Percentiles rank a stretch among this genome's conserved stretches.
These are phyloP conservation scores for Apostichopus leukothele DNA, from an alignment of 53 echinoderm and acorn worm species.

Conservation along the genomic window DNA sequence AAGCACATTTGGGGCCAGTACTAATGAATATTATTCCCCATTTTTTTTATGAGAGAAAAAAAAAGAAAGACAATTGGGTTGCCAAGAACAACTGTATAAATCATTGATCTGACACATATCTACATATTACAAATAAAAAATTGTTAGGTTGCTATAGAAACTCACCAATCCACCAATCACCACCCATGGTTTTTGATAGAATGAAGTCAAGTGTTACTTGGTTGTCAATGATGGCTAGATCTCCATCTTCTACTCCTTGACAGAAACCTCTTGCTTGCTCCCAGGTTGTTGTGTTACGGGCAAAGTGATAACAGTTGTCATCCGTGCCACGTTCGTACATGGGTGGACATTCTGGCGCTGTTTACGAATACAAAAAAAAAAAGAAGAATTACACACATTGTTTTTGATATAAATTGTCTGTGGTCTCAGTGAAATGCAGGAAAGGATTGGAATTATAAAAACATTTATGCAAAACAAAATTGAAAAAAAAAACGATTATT, in stretches of 20 bases:
- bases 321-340: constrained; percentile 53
- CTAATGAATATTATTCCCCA: too few relatives aligned
- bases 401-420: too few relatives aligned
- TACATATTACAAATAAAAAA: background rate
- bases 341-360: constrained; percentile 35
- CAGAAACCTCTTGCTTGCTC: constrained; percentile 67
- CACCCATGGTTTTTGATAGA: constrained; percentile 52
- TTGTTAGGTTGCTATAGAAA: background rate
- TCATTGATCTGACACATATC: too few relatives aligned
- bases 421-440: too few relatives aligned
- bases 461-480: too few relatives aligned
- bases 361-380: too few relatives aligned
- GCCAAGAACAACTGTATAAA: too few relatives aligned
- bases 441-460: too few relatives aligned
- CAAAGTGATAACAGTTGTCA: constrained; percentile 61
- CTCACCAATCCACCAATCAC: constrained; percentile 92
- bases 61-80: too few relatives aligned
- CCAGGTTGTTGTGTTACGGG: constrained; percentile 55
- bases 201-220: constrained; percentile 63
- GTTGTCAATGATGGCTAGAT: constrained; percentile 68
- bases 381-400: too few relatives aligned
- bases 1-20: too few relatives aligned
- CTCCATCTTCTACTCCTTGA: constrained; percentile 57
- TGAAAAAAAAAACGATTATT: background rate
- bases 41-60: too few relatives aligned